These are phyloP conservation scores for Lichenostomus cassidix DNA, from an alignment of 2,113 vertebrate genomes.

Conservation along the genomic window DNA sequence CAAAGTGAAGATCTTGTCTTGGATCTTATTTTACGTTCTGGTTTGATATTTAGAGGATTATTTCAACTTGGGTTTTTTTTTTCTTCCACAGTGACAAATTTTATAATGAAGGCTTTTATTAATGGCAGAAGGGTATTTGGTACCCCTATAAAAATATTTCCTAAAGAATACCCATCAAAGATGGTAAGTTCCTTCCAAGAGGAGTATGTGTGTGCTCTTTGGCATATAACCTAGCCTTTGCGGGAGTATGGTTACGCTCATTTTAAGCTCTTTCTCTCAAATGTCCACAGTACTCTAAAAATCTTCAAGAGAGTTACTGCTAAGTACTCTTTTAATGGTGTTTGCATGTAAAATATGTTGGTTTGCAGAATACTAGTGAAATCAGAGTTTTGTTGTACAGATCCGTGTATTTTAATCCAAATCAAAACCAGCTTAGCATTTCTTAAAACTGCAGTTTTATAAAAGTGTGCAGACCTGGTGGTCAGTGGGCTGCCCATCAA, in stretches of 20 bases:
- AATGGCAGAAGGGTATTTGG: constrained; percentile 92
- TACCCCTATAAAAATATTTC: constrained; percentile 81
- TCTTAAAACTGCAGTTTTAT: neutral
- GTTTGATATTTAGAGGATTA: neutral
- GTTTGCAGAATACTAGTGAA: neutral
- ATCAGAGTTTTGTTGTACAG: neutral
- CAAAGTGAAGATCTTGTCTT: neutral
- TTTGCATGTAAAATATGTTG: neutral
- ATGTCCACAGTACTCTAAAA: neutral
- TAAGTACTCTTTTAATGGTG: neutral
- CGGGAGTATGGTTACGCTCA: neutral
- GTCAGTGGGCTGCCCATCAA: neutral
- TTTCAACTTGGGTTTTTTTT: neutral
- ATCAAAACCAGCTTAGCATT: neutral
- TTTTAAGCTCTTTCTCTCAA: neutral
- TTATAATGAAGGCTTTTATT: constrained; percentile 98
- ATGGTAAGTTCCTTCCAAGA: constrained; percentile 78
- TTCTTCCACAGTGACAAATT: constrained; percentile 87
- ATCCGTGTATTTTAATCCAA: neutral
- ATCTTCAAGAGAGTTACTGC: neutral
- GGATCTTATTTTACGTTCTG: neutral
- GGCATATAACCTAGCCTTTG: neutral
- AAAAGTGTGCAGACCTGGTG: neutral
- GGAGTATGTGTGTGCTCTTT: neutral
- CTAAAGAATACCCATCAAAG: constrained; percentile 81